Evolutionary conservation across 2,888 invertebrate genomes (phyloP).

Genomic region (Pterostichus madidus): DNA sequence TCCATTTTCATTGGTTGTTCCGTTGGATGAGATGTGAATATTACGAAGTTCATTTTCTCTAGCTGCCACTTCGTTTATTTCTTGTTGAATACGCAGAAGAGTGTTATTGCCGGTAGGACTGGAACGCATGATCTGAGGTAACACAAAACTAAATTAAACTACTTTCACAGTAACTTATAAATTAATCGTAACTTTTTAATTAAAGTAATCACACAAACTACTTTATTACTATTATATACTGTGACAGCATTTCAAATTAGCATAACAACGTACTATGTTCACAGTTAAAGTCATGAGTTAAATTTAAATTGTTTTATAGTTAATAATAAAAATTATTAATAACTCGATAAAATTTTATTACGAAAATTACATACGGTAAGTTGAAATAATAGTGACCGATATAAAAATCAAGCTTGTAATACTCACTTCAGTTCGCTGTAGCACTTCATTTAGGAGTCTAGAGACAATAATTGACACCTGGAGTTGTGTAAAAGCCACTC

Average conservation of each 20-base stretch:
- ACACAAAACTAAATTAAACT: neutral
- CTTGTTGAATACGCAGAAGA: conserved; percentile 90
- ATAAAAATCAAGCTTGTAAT: neutral
- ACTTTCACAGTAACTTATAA: neutral
- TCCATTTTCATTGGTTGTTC: conserved; percentile 26
- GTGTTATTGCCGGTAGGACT: conserved; percentile 80
- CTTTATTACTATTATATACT: neutral
- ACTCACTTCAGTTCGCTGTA: conserved; percentile 43
- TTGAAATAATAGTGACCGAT: neutral
- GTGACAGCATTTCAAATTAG: neutral
- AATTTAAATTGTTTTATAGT: conserved; percentile 41
- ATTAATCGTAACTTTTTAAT: too few species aligned
- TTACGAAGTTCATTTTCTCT: conserved; percentile 90
- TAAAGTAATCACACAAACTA: neutral
- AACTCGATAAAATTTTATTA: conserved; percentile 19
- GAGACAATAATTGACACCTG: conserved; percentile 27
- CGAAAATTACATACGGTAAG: neutral
- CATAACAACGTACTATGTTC: neutral
- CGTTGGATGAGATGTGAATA: conserved; percentile 37
- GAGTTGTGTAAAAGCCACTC: conserved; percentile 52
- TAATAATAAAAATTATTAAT: conserved; percentile 24
- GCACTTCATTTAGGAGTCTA: conserved; percentile 50
- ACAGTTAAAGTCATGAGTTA: conserved; percentile 14
- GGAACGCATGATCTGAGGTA: conserved; percentile 62
- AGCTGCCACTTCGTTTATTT: conserved; percentile 92